phyloP scores from a whole-genome alignment of 2,888 invertebrate genomes.

The Archips xylosteana region DNA sequence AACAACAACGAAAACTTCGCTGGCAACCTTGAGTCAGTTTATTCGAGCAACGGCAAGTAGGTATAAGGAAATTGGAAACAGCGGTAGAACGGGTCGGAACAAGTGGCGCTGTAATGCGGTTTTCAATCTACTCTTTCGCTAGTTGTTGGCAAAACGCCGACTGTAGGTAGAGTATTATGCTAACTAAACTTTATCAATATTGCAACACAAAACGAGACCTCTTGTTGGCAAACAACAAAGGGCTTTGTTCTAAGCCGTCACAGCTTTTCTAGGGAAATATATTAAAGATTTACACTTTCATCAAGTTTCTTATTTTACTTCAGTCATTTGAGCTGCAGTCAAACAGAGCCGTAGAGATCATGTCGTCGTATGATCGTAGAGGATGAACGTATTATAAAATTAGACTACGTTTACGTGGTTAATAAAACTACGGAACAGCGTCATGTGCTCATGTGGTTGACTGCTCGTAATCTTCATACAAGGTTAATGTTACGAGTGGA shows the following conservation, averaged over 20 bases:
- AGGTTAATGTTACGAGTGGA: neutral
- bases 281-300: neutral
- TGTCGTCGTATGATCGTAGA: neutral
- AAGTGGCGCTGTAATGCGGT: slow-evolving; percentile 34
- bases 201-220: slow-evolving; percentile 2
- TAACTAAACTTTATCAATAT: slow-evolving; percentile 14
- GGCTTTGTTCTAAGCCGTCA: neutral
- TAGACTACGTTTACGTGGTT: neutral
- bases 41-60: neutral
- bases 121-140: slow-evolving; percentile 50
- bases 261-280: neutral
- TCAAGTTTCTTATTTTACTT: neutral
- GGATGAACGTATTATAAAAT: neutral
- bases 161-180: slow-evolving; percentile 13
- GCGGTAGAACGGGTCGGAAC: neutral
- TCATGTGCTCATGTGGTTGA: neutral
- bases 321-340: neutral
- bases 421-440: neutral
- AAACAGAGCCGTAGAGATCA: neutral
- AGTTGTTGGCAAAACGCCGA: slow-evolving; percentile 56
- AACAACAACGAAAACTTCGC: neutral
- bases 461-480: neutral
- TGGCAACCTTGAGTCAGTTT: slow-evolving; percentile 8
- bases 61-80: slow-evolving; percentile 8
- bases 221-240: slow-evolving; percentile 9